These are phyloP conservation scores for Macheiramphus alcinus DNA, from an alignment of 2,113 vertebrate species.

Conservation along the genomic window DNA sequence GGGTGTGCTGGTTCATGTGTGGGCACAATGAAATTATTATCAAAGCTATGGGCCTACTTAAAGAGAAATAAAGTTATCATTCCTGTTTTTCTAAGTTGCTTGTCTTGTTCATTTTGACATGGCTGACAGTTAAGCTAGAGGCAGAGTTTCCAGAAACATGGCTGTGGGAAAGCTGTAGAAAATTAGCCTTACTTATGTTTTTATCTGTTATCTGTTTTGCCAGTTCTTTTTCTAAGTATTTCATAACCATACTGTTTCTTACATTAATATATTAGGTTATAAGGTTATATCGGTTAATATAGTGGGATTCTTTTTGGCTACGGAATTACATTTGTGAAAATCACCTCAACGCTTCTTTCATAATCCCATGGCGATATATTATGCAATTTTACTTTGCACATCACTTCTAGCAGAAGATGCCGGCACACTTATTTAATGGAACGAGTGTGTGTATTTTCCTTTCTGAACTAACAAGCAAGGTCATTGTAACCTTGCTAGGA, in stretches of 20 bases:
- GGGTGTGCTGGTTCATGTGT: not conserved
- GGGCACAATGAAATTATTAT: not conserved
- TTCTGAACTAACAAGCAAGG: not conserved
- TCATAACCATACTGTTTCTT: not conserved
- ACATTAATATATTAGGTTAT: not conserved
- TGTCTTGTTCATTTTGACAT: not conserved
- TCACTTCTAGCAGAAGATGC: not conserved
- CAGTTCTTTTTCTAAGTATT: not conserved
- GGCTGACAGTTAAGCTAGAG: not conserved
- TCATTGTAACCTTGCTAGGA: not conserved
- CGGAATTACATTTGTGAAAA: not conserved
- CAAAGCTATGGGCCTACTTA: not conserved
- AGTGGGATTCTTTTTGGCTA: not conserved
- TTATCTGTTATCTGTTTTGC: not conserved
- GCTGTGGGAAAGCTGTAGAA: not conserved
- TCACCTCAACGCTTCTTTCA: not conserved
- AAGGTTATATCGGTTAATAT: not conserved
- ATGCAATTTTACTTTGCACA: not conserved
- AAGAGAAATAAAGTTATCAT: not conserved
- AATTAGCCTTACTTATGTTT: not conserved
- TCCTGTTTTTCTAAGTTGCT: not conserved
- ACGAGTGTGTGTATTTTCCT: not conserved
- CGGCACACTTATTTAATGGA: not conserved
- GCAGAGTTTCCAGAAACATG: not conserved
- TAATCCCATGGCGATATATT: not conserved